Conservation (phyloP, 2,888 invertebrate species). For the Tinea pellionella region DNA sequence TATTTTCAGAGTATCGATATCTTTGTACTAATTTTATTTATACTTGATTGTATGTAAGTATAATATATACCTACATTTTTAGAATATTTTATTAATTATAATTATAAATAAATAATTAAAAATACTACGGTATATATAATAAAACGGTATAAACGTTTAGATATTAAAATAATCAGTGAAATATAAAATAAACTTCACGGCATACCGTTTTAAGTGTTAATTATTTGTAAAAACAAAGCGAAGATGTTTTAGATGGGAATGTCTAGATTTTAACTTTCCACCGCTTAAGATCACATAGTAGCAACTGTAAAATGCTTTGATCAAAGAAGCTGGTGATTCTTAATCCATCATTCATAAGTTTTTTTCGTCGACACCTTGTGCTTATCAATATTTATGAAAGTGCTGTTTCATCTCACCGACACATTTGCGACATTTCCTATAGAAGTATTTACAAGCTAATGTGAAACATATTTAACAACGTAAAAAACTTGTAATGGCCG, state of each 20-base stretch:
- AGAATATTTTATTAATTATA: too few species aligned
- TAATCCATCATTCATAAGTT: conserved; percentile 65
- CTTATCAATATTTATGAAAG: conserved; percentile 57
- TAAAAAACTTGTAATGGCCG: neutral
- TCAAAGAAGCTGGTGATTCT: conserved; percentile 31
- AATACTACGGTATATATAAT: too few species aligned
- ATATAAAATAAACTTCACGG: neutral
- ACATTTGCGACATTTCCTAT: conserved; percentile 20
- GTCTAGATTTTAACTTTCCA: neutral
- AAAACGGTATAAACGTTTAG: too few species aligned
- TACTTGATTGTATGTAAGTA: too few species aligned
- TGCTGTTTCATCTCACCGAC: conserved; percentile 47
- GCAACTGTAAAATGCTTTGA: conserved; percentile 10
- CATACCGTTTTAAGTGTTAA: neutral
- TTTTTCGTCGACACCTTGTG: conserved; percentile 62
- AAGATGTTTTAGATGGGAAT: conserved; percentile 4
- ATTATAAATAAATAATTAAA: too few species aligned
- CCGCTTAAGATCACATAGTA: neutral
- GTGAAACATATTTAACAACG: neutral
- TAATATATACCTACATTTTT: too few species aligned
- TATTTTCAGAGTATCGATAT: too few species aligned
- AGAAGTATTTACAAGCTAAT: neutral
- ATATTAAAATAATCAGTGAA: too few species aligned
- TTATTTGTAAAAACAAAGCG: neutral
- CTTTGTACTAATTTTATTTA: too few species aligned